phyloP scores from a whole-genome alignment of 2,888 invertebrate species.

The Cantharis rustica region DNA sequence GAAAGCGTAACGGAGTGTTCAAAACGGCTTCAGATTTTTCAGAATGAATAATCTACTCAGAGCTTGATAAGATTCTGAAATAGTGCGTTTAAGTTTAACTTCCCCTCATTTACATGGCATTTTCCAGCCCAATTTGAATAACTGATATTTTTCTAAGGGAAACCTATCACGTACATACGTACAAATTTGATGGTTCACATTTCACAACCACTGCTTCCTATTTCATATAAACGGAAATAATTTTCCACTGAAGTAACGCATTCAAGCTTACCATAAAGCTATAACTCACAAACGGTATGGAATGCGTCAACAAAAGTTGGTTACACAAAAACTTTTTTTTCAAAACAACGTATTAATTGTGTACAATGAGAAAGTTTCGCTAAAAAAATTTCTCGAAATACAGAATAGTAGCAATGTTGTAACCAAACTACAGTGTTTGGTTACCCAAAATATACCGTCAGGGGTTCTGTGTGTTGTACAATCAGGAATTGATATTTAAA shows the following conservation, averaged over 20 bases:
- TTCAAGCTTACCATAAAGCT: neutral
- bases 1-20: neutral
- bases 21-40: neutral
- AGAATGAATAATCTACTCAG: neutral
- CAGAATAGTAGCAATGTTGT: too few species aligned
- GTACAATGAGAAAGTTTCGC: neutral
- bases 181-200: neutral
- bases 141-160: neutral
- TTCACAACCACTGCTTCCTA: neutral
- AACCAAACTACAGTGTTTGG: too few species aligned
- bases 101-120: neutral
- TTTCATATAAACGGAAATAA: neutral
- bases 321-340: neutral
- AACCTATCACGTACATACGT: slow-evolving; percentile 1
- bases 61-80: neutral
- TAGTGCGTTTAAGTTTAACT: neutral
- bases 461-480: too few species aligned
- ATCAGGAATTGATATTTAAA: too few species aligned
- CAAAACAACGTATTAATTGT: neutral
- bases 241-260: slow-evolving; percentile 3
- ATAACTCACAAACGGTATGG: neutral
- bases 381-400: neutral
- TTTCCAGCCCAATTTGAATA: neutral
- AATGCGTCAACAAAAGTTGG: neutral
- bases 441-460: too few species aligned